Evolutionary conservation across 1,140 invertebrate species (phyloP).

Genomic region (Centruroides sculpturatus): DNA sequence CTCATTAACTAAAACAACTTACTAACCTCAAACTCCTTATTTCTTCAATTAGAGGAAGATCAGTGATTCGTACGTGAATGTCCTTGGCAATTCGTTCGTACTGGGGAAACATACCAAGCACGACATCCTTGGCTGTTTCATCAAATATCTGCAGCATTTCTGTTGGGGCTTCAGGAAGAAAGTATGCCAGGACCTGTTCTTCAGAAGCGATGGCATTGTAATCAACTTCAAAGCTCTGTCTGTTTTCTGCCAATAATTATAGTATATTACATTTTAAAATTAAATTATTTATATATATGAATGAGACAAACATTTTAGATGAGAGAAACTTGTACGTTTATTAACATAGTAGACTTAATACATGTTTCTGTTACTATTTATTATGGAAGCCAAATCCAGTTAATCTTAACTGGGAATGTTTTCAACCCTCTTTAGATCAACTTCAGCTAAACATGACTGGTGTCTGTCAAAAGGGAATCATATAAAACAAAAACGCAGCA

Average conservation of each 20-base stretch:
- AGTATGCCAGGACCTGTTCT: constrained; percentile 88
- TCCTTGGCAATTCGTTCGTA: constrained; percentile 87
- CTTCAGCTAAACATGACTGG: no score
- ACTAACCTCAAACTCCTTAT: constrained; percentile 69
- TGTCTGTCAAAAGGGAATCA: no score
- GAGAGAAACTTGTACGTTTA: no score
- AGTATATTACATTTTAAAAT: no score
- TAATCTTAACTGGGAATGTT: no score
- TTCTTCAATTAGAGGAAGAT: constrained; percentile 91
- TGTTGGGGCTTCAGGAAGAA: constrained; percentile 89
- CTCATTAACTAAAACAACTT: neutral
- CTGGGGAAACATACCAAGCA: constrained; percentile 86
- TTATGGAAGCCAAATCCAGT: no score
- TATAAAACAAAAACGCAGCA: no score
- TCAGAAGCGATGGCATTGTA: constrained; percentile 77
- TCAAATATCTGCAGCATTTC: constrained; percentile 94
- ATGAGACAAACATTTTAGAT: constrained; percentile 24
- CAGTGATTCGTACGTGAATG: constrained; percentile 86
- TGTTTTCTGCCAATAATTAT: constrained; percentile 33
- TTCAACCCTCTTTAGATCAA: no score
- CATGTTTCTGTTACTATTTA: no score
- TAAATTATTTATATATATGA: neutral
- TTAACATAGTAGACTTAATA: no score
- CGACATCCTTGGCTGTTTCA: constrained; percentile 86
- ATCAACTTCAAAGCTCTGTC: constrained; percentile 78